Evolutionary conservation across 2,888 invertebrate genomes (phyloP).

Genomic region (Xylota sylvarum): DNA sequence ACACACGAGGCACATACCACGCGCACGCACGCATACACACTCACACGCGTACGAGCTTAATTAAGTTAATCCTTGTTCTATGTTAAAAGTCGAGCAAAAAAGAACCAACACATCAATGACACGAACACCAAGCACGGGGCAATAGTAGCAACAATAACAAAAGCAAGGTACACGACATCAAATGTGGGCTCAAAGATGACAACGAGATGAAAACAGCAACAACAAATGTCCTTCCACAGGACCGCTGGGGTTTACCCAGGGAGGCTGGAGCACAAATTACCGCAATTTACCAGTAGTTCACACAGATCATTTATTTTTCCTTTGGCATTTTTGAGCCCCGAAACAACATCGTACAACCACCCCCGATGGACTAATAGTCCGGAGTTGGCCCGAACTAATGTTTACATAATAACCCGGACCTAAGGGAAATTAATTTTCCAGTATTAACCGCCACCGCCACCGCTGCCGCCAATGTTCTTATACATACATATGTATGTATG

Average conservation of each 20-base stretch:
- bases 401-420: constrained; percentile 77
- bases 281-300: constrained; percentile 73
- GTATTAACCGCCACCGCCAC: constrained; percentile 62
- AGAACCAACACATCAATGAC: constrained; percentile 26
- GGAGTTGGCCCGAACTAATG: constrained; percentile 72
- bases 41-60: constrained; percentile 21
- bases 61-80: constrained; percentile 41
- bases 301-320: constrained; percentile 76
- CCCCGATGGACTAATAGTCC: constrained; percentile 74
- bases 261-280: constrained; percentile 65
- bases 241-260: constrained; percentile 39
- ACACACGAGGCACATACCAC: not conserved
- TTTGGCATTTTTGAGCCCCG: constrained; percentile 70
- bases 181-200: constrained; percentile 53
- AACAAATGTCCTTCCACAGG: constrained; percentile 55
- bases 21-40: not conserved
- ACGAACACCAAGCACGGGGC: constrained; percentile 6
- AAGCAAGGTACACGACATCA: constrained; percentile 33
- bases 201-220: constrained; percentile 60
- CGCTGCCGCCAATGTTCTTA: constrained; percentile 27
- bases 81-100: constrained; percentile 22
- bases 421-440: constrained; percentile 77
- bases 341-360: constrained; percentile 62
- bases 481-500: constrained; percentile 30
- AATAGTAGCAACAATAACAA: constrained; percentile 24